These are phyloP conservation scores for Myocastor coypus DNA, from an alignment of 2,113 vertebrate genomes.

Conservation along the genomic window DNA sequence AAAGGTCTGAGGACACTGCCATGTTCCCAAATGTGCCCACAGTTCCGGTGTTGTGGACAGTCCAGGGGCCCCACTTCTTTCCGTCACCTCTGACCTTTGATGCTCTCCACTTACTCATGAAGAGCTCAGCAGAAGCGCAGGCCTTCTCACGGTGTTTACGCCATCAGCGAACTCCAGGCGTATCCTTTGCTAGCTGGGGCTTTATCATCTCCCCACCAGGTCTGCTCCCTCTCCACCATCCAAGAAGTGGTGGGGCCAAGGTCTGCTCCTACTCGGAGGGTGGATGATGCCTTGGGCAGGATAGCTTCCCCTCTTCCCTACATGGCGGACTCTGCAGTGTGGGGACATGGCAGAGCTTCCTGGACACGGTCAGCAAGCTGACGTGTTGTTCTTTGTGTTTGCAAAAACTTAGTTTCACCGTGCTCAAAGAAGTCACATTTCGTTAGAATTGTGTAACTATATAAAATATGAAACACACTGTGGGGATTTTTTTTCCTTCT, in stretches of 20 bases:
- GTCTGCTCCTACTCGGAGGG: conserved; percentile 58
- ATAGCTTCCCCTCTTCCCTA: background rate
- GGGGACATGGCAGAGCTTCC: background rate
- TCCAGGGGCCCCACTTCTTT: background rate
- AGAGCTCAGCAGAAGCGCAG: background rate
- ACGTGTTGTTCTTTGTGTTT: conserved; percentile 45
- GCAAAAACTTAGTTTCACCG: conserved; percentile 10
- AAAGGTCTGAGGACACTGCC: background rate
- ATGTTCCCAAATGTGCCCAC: background rate
- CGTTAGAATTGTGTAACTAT: conserved; percentile 46
- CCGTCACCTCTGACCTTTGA: background rate
- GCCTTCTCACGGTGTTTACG: conserved; percentile 58
- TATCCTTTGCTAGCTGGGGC: conserved; percentile 19
- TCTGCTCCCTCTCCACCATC: background rate
- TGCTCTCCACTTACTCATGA: background rate
- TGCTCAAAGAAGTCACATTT: conserved; percentile 61
- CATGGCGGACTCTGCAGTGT: too few relatives aligned
- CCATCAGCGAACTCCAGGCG: background rate
- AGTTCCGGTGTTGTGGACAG: background rate
- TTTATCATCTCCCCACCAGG: conserved; percentile 48
- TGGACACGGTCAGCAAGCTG: background rate
- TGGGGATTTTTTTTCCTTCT: background rate
- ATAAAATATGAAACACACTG: conserved; percentile 61
- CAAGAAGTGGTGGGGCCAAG: conserved; percentile 56
- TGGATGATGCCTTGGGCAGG: background rate